Conservation (phyloP, 2,888 invertebrate species). For the Aleiodes alternator region DNA sequence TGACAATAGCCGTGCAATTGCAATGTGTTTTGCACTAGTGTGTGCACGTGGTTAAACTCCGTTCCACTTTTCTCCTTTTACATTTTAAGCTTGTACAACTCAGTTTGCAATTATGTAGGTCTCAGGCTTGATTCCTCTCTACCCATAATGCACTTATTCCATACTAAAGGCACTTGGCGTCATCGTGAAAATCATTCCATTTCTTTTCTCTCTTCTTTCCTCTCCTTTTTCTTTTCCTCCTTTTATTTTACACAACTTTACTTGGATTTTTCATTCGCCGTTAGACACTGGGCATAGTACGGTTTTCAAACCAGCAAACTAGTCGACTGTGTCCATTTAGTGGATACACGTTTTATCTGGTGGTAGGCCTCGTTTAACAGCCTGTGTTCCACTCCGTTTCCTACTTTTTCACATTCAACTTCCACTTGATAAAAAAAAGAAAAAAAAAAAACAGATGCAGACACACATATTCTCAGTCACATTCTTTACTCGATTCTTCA, state of each 20-base stretch:
- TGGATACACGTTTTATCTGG: conserved; percentile 8
- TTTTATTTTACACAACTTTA: neutral
- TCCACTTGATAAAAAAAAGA: neutral
- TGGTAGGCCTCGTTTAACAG: conserved; percentile 23
- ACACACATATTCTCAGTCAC: neutral
- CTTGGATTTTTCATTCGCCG: conserved; percentile 50
- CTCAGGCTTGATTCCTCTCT: conserved; percentile 19
- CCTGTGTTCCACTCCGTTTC: conserved; percentile 29
- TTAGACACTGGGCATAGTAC: conserved; percentile 42
- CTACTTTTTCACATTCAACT: conserved; percentile 12
- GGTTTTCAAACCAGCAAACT: neutral
- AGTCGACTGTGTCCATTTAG: conserved; percentile 42
- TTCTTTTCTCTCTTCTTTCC: neutral
- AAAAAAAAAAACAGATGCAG: too few relatives aligned
- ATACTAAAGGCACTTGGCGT: neutral
- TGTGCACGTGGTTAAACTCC: conserved; percentile 34
- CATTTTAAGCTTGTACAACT: conserved; percentile 21
- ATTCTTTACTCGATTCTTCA: conserved; percentile 9
- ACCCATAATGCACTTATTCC: conserved; percentile 3
- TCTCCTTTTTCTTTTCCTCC: too few relatives aligned
- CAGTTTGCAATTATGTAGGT: conserved; percentile 55
- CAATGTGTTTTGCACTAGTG: conserved; percentile 12
- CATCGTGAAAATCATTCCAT: conserved; percentile 45
- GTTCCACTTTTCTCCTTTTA: conserved; percentile 53
- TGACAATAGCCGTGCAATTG: conserved; percentile 24